Conservation (phyloP, 37 sponge, comb jelly and placozoan genomes). For the Cliona cf. orientalis region DNA sequence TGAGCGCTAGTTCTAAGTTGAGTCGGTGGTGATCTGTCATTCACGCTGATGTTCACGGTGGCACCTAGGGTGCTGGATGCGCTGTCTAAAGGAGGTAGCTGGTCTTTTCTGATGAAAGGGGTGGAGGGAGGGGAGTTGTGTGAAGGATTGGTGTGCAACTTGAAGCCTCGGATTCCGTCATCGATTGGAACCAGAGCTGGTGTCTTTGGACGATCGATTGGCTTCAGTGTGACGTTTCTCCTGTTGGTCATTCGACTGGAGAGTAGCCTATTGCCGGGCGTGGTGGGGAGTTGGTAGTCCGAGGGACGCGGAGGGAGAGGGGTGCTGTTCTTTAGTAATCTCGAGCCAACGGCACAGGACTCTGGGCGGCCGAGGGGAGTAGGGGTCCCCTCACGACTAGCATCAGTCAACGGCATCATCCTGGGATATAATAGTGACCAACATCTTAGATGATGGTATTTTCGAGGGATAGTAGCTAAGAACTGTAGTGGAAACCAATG, state of each 20-base stretch:
- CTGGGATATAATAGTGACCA: background rate
- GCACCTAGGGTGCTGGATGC: background rate
- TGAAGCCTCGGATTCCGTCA: constrained; percentile 27
- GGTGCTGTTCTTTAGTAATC: background rate
- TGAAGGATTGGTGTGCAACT: background rate
- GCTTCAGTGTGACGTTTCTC: constrained; percentile 47
- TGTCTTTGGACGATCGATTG: constrained; percentile 62
- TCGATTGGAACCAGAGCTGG: constrained; percentile 56
- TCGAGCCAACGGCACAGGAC: constrained; percentile 15
- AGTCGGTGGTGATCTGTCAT: constrained; percentile 15
- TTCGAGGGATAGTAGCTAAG: no score
- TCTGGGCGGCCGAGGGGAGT: constrained; percentile 6
- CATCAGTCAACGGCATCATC: background rate
- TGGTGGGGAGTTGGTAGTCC: constrained; percentile 26
- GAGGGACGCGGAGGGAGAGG: constrained; percentile 14
- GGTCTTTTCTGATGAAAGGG: constrained; percentile 34
- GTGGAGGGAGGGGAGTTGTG: constrained; percentile 23
- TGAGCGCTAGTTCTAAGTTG: constrained; percentile 19
- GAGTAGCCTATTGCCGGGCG: constrained; percentile 29
- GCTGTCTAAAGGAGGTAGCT: constrained; percentile 46
- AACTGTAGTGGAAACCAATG: no score
- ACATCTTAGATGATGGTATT: background rate
- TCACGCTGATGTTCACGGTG: background rate
- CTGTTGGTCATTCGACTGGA: constrained; percentile 28
- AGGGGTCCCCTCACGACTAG: constrained; percentile 30